These are phyloP conservation scores for Delphinus delphis DNA, from an alignment of 2,113 vertebrate genomes.

Conservation along the genomic window DNA sequence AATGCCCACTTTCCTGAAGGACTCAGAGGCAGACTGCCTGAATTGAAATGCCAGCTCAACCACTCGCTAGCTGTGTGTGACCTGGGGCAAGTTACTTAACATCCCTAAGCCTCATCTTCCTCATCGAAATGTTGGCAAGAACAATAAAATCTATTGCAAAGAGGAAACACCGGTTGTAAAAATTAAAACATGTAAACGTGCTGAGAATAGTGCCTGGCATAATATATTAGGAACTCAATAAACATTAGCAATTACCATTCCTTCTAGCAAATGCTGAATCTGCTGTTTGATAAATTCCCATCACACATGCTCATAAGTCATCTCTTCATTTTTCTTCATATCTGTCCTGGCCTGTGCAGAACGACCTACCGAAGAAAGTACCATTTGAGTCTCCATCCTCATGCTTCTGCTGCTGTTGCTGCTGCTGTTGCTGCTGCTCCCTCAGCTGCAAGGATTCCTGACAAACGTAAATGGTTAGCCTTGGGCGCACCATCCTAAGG, in stretches of 20 bases:
- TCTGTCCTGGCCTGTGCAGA: background rate
- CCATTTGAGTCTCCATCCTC: constrained; percentile 92
- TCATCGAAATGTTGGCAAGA: background rate
- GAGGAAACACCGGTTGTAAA: background rate
- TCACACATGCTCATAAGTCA: background rate
- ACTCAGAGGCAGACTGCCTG: background rate
- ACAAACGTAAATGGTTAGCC: constrained; percentile 96
- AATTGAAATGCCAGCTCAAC: background rate
- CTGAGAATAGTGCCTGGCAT: background rate
- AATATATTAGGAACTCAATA: background rate
- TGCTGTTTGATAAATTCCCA: background rate
- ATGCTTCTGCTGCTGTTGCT: constrained; percentile 89
- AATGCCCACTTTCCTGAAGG: background rate
- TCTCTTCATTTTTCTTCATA: background rate
- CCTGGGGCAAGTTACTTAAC: background rate
- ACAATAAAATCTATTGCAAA: background rate
- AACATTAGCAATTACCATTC: background rate
- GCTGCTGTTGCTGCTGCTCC: constrained; percentile 87
- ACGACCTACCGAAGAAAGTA: constrained; percentile 92
- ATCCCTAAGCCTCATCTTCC: background rate
- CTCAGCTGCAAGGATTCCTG: constrained; percentile 93
- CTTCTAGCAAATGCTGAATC: background rate
- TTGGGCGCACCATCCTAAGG: constrained; percentile 91
- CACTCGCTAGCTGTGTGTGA: background rate
- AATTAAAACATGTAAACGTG: background rate